Evolutionary conservation across 35 echinoderm and acorn worm genomes (phyloP).

Genomic region (Heliocidaris erythrogramma): DNA sequence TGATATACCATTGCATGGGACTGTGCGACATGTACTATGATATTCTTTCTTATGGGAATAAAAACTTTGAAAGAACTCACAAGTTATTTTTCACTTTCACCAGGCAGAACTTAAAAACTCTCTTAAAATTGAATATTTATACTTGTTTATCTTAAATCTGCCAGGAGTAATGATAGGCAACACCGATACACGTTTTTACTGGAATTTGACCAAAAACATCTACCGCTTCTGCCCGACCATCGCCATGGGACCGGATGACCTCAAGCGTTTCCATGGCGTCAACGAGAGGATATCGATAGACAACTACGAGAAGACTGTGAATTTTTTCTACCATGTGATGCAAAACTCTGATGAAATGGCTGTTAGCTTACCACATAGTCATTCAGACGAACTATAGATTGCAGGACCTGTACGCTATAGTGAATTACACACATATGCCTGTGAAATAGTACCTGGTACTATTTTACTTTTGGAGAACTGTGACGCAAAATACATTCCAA

Average conservation of each 20-base stretch:
- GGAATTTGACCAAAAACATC: slow-evolving; percentile 56
- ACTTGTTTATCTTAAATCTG: neutral
- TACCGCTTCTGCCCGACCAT: slow-evolving; percentile 78
- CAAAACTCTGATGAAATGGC: slow-evolving; percentile 59
- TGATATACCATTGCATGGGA: too few relatives aligned
- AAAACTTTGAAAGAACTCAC: too few relatives aligned
- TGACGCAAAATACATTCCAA: too few relatives aligned
- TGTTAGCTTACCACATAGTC: neutral
- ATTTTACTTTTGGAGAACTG: too few relatives aligned
- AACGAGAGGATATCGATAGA: slow-evolving; percentile 85
- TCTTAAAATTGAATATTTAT: neutral
- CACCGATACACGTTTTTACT: slow-evolving; percentile 79
- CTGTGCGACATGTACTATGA: too few relatives aligned
- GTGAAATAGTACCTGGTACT: too few relatives aligned
- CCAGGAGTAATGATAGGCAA: slow-evolving; percentile 78
- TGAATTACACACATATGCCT: neutral
- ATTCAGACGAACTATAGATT: slow-evolving; percentile 18
- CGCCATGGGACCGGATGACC: slow-evolving; percentile 55
- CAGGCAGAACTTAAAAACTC: too few relatives aligned
- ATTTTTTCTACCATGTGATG: slow-evolving; percentile 78
- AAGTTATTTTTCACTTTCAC: too few relatives aligned
- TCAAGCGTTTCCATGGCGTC: slow-evolving; percentile 77
- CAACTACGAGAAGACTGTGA: slow-evolving; percentile 70
- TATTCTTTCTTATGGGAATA: too few relatives aligned
- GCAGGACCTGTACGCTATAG: neutral